Evolutionary conservation across 1,140 invertebrate genomes (phyloP).

Genomic region (Physella acuta): DNA sequence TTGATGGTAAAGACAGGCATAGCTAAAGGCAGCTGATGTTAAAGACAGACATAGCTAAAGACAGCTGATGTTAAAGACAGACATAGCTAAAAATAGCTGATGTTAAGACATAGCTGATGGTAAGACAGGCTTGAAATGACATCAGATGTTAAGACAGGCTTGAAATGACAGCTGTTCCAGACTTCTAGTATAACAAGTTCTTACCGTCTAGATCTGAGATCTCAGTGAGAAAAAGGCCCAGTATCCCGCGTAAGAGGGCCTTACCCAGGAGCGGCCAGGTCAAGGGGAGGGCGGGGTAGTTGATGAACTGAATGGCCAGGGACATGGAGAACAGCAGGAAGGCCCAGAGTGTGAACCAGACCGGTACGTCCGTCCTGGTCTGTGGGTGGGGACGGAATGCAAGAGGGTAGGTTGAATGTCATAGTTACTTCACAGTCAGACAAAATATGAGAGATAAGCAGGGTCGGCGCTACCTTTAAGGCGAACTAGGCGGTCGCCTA

Average conservation of each 20-base stretch:
- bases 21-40: too few relatives aligned
- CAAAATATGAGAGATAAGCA: too few relatives aligned
- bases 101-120: background rate
- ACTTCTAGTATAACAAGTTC: background rate
- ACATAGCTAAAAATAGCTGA: background rate
- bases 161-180: background rate
- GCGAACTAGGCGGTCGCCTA: too few relatives aligned
- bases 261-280: slow-evolving; percentile 47
- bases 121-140: background rate
- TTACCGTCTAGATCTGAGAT: slow-evolving; percentile 55
- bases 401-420: too few relatives aligned
- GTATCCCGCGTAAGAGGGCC: slow-evolving; percentile 56
- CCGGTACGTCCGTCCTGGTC: slow-evolving; percentile 59
- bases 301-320: slow-evolving; percentile 59
- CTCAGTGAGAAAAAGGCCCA: slow-evolving; percentile 61
- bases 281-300: slow-evolving; percentile 60
- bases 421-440: too few relatives aligned
- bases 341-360: slow-evolving; percentile 61
- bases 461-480: too few relatives aligned
- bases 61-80: too few relatives aligned
- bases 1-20: too few relatives aligned
- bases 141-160: background rate
- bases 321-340: slow-evolving; percentile 60
- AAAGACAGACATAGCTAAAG: too few relatives aligned
- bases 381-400: too few relatives aligned